Percentiles rank a stretch among this genome's conserved stretches.
Evolutionary conservation across 2,797 vertebrate species (phyloP).

Genomic region (Potorous gilbertii): DNA sequence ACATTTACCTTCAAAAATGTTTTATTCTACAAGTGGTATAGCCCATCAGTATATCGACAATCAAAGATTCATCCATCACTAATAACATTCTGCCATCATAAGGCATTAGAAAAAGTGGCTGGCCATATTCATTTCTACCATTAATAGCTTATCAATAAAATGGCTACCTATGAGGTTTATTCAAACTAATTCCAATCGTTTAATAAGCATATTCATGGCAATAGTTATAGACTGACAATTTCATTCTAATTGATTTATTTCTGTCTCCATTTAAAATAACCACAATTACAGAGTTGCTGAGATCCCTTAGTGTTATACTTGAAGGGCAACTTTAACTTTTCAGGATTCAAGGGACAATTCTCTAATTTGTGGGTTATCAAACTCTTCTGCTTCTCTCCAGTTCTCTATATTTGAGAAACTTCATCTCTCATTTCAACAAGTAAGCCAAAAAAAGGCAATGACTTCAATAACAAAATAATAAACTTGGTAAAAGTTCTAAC

Average conservation of each 20-base stretch:
- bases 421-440: conserved; percentile 11
- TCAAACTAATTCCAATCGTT: background rate
- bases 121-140: background rate
- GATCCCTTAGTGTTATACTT: background rate
- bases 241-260: background rate
- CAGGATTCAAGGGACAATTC: conserved; percentile 20
- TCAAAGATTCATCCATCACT: background rate
- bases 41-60: background rate
- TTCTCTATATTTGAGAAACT: conserved; percentile 4
- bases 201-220: conserved; percentile 12
- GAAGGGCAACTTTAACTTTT: background rate
- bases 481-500: background rate
- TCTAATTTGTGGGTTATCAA: conserved; percentile 16
- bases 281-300: conserved; percentile 48
- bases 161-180: conserved; percentile 13
- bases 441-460: conserved; percentile 7
- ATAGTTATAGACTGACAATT: background rate
- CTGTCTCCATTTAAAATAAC: conserved; percentile 35
- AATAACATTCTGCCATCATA: background rate
- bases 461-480: background rate
- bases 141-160: background rate
- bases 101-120: background rate
- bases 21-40: background rate
- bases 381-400: conserved; percentile 19
- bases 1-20: background rate